Evolutionary conservation across 2,113 vertebrate species (phyloP).

Genomic region (Podiceps cristatus): DNA sequence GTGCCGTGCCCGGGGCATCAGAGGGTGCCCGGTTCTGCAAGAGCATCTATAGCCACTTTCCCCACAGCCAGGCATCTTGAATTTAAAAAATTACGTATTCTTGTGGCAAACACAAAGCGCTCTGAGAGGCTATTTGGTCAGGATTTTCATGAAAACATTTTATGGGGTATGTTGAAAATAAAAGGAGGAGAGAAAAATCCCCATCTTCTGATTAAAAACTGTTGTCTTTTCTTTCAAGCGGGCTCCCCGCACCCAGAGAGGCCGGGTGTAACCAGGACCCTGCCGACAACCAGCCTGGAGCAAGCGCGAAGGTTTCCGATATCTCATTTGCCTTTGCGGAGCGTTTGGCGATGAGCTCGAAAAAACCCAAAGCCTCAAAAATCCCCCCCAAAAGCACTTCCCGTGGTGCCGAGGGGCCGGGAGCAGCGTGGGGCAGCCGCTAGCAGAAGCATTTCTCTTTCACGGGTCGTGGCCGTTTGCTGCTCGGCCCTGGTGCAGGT

Average conservation of each 20-base stretch:
- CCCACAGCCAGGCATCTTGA: not conserved
- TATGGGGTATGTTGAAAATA: not conserved
- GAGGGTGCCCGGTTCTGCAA: accelerated
- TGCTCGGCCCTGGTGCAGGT: not conserved
- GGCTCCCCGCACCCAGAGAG: not conserved
- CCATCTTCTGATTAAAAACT: not conserved
- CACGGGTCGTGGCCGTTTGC: not conserved
- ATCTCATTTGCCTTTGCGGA: accelerated
- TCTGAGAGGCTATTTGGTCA: accelerated
- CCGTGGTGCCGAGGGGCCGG: accelerated
- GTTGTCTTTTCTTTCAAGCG: not conserved
- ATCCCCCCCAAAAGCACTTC: accelerated
- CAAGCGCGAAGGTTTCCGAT: accelerated
- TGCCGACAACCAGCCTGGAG: not conserved
- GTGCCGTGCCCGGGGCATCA: accelerated
- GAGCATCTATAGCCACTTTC: accelerated
- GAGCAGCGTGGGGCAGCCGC: not conserved
- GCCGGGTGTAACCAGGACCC: too few relatives aligned
- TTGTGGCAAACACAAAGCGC: not conserved
- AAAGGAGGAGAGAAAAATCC: not conserved
- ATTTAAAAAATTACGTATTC: not conserved
- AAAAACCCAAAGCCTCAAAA: accelerated
- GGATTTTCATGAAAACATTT: accelerated
- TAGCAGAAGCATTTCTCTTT: not conserved
- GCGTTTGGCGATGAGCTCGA: accelerated